Base-by-base conservation (phyloP, 2,797 vertebrate genomes). In the Pelobates cultripes region DNA sequence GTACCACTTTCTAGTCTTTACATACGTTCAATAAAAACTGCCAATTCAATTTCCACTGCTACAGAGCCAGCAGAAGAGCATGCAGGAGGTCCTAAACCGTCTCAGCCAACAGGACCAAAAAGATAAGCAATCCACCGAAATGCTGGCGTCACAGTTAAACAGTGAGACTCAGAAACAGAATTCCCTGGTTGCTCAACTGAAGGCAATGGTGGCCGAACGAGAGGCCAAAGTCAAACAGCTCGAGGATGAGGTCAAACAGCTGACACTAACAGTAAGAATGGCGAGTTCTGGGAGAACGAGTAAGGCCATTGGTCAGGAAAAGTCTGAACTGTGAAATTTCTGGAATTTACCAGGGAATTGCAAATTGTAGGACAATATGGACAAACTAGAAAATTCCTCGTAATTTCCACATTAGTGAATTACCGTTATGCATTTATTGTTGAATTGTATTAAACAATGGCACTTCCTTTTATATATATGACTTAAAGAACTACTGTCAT, bases 61-160 rank as follows among this genome's bases (percentile, higher is more conserved):
- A 44, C 90, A 97, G 96, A 94, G 88, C 82, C 95, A 96, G 86
- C 95, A 96, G 88, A 92, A 90, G 57, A 93, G 96, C 89, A 93
- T 97, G 86, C 97, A 98, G 87, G 93, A 93, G 53, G 88, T 94
- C 60, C 81, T 98, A 74, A 89, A 84, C 70, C 89, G 76, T 43
- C 89, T 96, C 84, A 94, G 93, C 82, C 91, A 91, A 71, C 92
- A 95, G 81, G 93, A 92, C 0, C 78, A 81, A 14, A 89, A 88
- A 80, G 87, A 41, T 2, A 90, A 89, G 45, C 88, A 87, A 0
- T 81, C 82, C 47, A 89, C 86, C 83, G 88, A 89, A 47, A 82
- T 8, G 9, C 47, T 81, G 42, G 90, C 78, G 61, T 88, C 89
- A 7, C 88, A 88, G 75, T 86, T 88, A 53, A 89, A 87, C 85